phyloP scores from a whole-genome alignment of 2,113 vertebrate genomes.

The Garra rufa region DNA sequence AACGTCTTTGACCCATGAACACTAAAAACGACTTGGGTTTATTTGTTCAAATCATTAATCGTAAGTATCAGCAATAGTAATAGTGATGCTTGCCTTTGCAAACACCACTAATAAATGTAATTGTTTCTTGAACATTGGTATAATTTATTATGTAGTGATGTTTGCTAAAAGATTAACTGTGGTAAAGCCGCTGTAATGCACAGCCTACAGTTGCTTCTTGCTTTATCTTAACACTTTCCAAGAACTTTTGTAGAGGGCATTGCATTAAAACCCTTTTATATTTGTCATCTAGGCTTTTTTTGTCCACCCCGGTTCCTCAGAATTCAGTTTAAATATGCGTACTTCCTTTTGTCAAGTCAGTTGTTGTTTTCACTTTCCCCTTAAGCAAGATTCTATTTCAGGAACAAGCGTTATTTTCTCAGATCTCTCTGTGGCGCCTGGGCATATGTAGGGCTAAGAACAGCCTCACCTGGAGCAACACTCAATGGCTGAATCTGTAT shows the following conservation, averaged over 20 bases:
- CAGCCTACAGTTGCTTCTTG: background rate
- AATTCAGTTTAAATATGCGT: constrained; percentile 7
- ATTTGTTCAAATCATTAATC: too few relatives aligned
- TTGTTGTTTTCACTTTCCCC: background rate
- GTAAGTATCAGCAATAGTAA: background rate
- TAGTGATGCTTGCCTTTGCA: background rate
- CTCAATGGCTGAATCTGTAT: constrained; percentile 1
- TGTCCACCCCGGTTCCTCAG: constrained; percentile 1
- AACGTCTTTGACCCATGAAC: too few relatives aligned
- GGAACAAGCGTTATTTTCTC: background rate
- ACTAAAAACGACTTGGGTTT: too few relatives aligned
- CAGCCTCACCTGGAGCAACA: background rate
- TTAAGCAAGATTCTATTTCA: background rate
- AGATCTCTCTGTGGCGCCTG: background rate
- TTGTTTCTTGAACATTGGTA: too few relatives aligned
- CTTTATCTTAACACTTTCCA: background rate
- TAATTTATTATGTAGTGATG: background rate
- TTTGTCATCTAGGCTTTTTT: background rate
- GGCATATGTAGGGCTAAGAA: background rate
- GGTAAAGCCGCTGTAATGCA: too few relatives aligned
- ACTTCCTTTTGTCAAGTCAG: constrained; percentile 38
- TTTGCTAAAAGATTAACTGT: too few relatives aligned
- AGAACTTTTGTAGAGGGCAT: background rate
- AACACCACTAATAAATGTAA: background rate
- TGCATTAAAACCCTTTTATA: background rate